phyloP scores from a whole-genome alignment of 2,888 invertebrate species.

The Gymnosoma rotundatum region DNA sequence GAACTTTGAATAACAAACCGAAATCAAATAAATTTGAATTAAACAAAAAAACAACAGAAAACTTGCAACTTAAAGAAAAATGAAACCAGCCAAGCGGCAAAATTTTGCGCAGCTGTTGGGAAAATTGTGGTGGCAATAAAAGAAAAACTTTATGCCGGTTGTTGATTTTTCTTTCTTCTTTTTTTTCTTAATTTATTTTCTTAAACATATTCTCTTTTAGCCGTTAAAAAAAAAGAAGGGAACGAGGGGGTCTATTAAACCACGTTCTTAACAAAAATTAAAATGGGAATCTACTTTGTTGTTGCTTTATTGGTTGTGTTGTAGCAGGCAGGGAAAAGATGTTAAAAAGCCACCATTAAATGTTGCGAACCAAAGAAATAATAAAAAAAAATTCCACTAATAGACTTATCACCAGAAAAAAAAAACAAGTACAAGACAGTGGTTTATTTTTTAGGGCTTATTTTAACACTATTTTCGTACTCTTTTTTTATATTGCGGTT shows the following conservation, averaged over 20 bases:
- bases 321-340: too few species aligned
- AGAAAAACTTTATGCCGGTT: constrained; percentile 55
- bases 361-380: constrained; percentile 35
- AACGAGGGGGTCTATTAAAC: constrained; percentile 38
- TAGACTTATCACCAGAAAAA: constrained; percentile 28
- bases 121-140: constrained; percentile 62
- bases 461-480: constrained; percentile 7
- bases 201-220: constrained; percentile 12
- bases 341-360: constrained; percentile 20
- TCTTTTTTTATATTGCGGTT: not conserved
- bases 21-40: constrained; percentile 48
- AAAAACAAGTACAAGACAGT: constrained; percentile 22
- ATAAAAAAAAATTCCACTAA: constrained; percentile 22
- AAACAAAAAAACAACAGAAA: constrained; percentile 6
- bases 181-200: not conserved
- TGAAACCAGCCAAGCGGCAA: constrained; percentile 64
- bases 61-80: constrained; percentile 46
- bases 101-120: constrained; percentile 67
- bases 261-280: constrained; percentile 52
- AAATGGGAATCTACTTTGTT: constrained; percentile 53
- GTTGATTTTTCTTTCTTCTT: constrained; percentile 22
- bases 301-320: constrained; percentile 37
- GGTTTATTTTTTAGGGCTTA: constrained; percentile 18
- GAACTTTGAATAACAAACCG: constrained; percentile 50
- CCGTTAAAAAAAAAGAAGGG: not conserved